Evolutionary conservation across 2,797 vertebrate species (phyloP).

Genomic region (Cyprinodon diabolis): DNA sequence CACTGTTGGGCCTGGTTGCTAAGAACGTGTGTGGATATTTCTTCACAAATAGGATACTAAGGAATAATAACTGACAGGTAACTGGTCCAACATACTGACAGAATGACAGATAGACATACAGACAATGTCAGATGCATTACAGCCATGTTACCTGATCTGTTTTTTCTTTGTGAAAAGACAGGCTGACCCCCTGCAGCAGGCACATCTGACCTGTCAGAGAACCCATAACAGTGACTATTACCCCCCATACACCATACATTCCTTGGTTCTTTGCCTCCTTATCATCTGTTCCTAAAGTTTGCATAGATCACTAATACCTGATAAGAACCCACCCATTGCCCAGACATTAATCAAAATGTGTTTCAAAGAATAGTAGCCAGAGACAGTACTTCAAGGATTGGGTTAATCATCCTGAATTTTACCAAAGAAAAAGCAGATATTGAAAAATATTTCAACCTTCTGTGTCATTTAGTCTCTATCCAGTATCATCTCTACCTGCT

Average conservation of each 20-base stretch:
- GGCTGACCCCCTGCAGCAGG: slow-evolving; percentile 46
- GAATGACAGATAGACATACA: slow-evolving; percentile 52
- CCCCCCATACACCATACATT: slow-evolving; percentile 3
- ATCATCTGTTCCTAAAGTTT: background rate
- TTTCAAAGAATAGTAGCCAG: background rate
- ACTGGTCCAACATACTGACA: slow-evolving; percentile 48
- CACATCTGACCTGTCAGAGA: slow-evolving; percentile 33
- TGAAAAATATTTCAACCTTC: background rate
- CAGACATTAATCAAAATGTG: background rate
- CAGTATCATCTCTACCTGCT: background rate
- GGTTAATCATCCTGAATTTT: background rate
- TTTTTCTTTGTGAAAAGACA: slow-evolving; percentile 36
- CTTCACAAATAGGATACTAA: slow-evolving; percentile 14
- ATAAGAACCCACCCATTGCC: background rate
- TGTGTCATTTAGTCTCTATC: background rate
- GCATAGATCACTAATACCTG: background rate
- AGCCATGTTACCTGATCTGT: slow-evolving; percentile 57
- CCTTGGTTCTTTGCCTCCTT: slow-evolving; percentile 1
- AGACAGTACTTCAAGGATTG: background rate
- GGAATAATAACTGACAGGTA: slow-evolving; percentile 69
- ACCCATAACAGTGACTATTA: slow-evolving; percentile 4
- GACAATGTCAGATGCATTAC: slow-evolving; percentile 55
- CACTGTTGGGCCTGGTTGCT: slow-evolving; percentile 10
- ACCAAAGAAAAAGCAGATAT: background rate
- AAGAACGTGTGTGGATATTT: slow-evolving; percentile 1